Evolutionary conservation across 2,113 vertebrate species (phyloP), one percentile per base, ranked within the genome.

Genomic region (Anas platyrhynchos): DNA sequence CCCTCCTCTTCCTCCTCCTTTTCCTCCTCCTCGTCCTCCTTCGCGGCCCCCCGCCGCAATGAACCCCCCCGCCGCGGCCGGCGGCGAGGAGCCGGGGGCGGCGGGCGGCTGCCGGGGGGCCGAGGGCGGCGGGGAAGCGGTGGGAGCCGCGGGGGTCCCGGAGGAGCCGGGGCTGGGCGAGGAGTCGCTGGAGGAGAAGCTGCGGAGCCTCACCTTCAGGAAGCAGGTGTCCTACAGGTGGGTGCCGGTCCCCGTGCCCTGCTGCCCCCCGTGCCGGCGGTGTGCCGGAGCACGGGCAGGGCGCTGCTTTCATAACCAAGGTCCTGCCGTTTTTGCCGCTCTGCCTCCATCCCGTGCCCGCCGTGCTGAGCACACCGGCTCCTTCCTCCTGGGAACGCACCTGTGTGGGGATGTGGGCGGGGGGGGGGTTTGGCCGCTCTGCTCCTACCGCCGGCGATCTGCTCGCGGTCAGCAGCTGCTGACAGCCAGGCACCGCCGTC

Each of bases 161-260:
- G 97, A 97, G 54, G 98, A 98, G 87, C 93, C 97, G 83, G 97
- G 72, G 82, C 95, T 92, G 68, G 92, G 92, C 86, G 98, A 98
- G 61, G 98, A 98, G 93, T 97, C 98, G 26, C 97, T 99, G 96
- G 98, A 98, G 94, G 98, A 99, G 84, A 98, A 98, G 93, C 98
- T 99, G 93, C 97, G 98, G 96, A 98, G 97, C 95, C 98, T 99
- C 96, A 98, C 98, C 95, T 98, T 99, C 97, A 98, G 98, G 96
- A 99, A 99, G 96, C 98, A 99, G 98, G 98, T 98, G 81, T 99
- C 98, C 66, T 99, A 99, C 98, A 98, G 98, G 98, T 99, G 98
- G 98, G 98, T 94, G 95, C 78, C 73, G 46, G 46, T 21, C 20
- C 46, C 46, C 46, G 46, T 20, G 46, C 46, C 46, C 46, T 41